These are phyloP conservation scores for Cheiracanthium punctorium DNA, from an alignment of 2,888 invertebrate genomes.

Conservation along the genomic window DNA sequence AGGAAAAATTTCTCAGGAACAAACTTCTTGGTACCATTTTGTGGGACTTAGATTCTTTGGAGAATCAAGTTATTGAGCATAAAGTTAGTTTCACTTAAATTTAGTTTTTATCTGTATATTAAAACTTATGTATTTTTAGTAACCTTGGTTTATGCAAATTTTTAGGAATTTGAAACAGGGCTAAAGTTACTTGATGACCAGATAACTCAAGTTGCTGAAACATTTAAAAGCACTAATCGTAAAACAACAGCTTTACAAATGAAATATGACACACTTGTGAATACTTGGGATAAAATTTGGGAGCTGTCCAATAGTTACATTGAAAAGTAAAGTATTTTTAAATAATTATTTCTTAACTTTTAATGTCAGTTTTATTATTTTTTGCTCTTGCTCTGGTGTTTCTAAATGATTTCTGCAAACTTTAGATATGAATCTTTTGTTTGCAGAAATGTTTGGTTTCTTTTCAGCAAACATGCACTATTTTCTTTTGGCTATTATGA, in stretches of 20 bases:
- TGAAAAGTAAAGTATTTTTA: conserved; percentile 87
- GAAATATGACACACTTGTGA: conserved; percentile 89
- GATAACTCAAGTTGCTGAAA: conserved; percentile 86
- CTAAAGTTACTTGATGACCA: conserved; percentile 80
- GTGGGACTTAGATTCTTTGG: conserved; percentile 89
- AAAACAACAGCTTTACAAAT: conserved; percentile 95
- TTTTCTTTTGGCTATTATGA: neutral
- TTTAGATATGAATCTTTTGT: too few relatives aligned
- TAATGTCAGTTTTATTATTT: too few relatives aligned
- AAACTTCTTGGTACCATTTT: conserved; percentile 90
- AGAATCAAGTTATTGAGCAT: conserved; percentile 89
- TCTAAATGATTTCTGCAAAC: too few relatives aligned
- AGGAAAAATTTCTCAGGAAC: conserved; percentile 88
- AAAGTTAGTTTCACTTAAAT: conserved; percentile 77
- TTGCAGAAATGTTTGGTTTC: too few relatives aligned
- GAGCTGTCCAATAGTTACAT: conserved; percentile 89
- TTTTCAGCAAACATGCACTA: neutral
- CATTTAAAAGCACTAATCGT: conserved; percentile 81
- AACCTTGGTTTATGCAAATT: neutral
- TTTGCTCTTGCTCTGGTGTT: neutral
- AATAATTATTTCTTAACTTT: too few relatives aligned
- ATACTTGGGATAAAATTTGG: conserved; percentile 95
- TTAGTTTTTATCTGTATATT: neutral
- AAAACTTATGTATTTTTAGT: neutral
- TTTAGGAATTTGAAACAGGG: conserved; percentile 85